Evolutionary conservation across 2,888 invertebrate species (phyloP), one percentile per base, ranked within the genome.

Genomic region (Chrysina gloriosa): DNA sequence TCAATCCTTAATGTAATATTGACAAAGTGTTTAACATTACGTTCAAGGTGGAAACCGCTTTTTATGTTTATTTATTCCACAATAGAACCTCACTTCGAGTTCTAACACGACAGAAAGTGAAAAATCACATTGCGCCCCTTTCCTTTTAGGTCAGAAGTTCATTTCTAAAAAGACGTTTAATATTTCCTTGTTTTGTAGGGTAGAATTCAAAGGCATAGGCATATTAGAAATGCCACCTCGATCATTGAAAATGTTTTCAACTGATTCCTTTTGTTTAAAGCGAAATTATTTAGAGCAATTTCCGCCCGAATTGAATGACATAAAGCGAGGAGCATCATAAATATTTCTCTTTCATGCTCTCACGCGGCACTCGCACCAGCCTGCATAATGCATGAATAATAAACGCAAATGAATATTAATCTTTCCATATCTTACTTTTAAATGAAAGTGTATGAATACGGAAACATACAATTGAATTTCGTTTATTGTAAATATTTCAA

Each of bases 141-240:
- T 45, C n/a, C 45, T 21, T 45, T 5, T 21, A 21, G n/a, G 31
- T 6, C 9, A 19, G n/a, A 25, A 48, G 27, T 9, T 23, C 25
- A 48, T 45, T 45, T 21, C 9, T 45, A 45, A 9, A 45, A 45
- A n/a, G n/a, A n/a, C 6, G 45, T 45, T 45, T 45, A 45, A 45
- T 45, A 45, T 45, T 45, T 45, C 21, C 45, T 45, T n/a, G 45
- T 31, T 21, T 45, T 45, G 6, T 9, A 16, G 21, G 9, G 21
- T 45, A 45, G 19, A 4, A 45, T 45, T 45, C 45, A 19, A 45
- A 45, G 6, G 45, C 9, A 45, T 45, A 7, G 5, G 9, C 48
- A 11, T 50, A 14, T 3, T 52, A 16, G 11, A 16, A 31, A 52
- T 29, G 14, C 29, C 9, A 19, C 16, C 29, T 29, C 14, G 31